Evolutionary conservation across 2,797 vertebrate species (phyloP), one percentile per base, ranked within the genome.

Genomic region (Miichthys miiuy): DNA sequence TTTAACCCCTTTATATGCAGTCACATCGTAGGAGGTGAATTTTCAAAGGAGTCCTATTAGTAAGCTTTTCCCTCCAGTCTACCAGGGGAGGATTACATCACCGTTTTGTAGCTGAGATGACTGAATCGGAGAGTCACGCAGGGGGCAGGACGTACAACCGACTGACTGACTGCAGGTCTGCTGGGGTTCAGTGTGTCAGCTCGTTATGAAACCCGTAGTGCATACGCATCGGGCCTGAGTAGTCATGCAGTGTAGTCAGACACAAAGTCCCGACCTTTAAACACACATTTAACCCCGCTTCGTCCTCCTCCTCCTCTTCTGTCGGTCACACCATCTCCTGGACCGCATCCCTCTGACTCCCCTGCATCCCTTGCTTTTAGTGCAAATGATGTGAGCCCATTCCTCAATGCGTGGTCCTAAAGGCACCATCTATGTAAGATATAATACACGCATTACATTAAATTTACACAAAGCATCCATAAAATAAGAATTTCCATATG

Each of bases 41-140:
- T 84, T 80, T 81, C 76, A 89, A 68, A 84, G 66, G 52, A 81
- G 81, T 56, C 55, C 71, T 75, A 73, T 88, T 84, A 79, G 86
- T 90, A 83, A 88, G 87, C 82, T 87, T 88, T 91, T 88, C 91
- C 91, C 89, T 87, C 85, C 83, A 60, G 48, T 68, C 47, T 76
- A 83, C 85, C 94, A 79, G 76, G 94, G 93, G 95, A 95, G 88
- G 77, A 94, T 95, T 94, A 96, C 94, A 93, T 96, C 95, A 96
- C 88, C 86, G 82, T 65, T 77, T 82, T 81, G 81, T 76, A 75
- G 75, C 79, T 51, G 77, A 79, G 87, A 90, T 88, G 92, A 87
- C 87, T 80, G 85, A 86, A 79, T 87, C 23, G 8, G 69, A 67
- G 85, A 77, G 82, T 72, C 79, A 47, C 47, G 75, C 61, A 62